phyloP scores from a whole-genome alignment of 2,113 vertebrate species.

The Abramis brama region DNA sequence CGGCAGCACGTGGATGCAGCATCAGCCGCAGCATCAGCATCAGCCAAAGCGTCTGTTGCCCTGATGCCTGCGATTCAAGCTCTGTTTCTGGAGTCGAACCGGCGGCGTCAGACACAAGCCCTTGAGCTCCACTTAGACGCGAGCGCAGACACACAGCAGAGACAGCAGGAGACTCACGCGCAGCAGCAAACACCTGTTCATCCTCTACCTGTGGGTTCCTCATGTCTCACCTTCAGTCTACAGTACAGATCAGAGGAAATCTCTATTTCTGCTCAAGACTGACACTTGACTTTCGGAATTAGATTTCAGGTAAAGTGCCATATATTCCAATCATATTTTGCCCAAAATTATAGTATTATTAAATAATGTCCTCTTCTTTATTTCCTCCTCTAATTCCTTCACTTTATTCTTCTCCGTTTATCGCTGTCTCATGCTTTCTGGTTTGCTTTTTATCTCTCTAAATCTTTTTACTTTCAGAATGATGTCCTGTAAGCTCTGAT shows the following conservation, averaged over 20 bases:
- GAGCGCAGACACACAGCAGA: constrained; percentile 64
- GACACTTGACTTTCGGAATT: background rate
- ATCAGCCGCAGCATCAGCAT: background rate
- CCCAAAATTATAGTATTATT: too few relatives aligned
- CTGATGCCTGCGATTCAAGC: constrained; percentile 12
- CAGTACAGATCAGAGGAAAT: background rate
- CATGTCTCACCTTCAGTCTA: background rate
- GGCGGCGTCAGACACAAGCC: constrained; percentile 1
- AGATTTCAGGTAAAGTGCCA: background rate
- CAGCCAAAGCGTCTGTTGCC: constrained; percentile 37
- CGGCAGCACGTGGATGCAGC: background rate
- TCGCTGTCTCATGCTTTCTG: too few relatives aligned
- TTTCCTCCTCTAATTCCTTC: too few relatives aligned
- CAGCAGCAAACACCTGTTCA: constrained; percentile 62
- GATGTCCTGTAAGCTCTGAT: background rate
- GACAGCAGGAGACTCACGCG: constrained; percentile 64
- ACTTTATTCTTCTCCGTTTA: too few relatives aligned
- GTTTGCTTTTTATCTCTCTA: too few relatives aligned
- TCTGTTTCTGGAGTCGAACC: constrained; percentile 7
- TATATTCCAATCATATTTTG: background rate
- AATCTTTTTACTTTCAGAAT: background rate
- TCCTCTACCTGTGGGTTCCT: constrained; percentile 8
- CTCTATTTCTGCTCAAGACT: background rate
- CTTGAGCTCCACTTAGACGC: constrained; percentile 68
- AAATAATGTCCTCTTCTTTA: too few relatives aligned